Conservation (phyloP, 2,888 invertebrate species). For the Cerceris ruficornis region DNA sequence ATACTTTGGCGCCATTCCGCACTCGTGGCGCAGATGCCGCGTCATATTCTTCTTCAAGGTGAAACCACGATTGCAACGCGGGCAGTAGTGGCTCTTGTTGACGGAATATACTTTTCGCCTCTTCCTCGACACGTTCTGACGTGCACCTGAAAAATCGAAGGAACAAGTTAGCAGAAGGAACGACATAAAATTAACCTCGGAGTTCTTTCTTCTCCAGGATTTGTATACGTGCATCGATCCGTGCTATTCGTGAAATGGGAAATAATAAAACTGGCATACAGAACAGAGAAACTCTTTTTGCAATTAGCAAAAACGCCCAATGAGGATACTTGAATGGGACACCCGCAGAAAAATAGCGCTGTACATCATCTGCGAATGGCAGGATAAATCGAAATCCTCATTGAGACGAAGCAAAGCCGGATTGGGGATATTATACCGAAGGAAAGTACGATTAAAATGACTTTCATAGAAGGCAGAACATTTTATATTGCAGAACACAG, state of each 20-base stretch:
- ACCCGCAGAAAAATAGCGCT: background rate
- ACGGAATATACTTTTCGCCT: conserved; percentile 60
- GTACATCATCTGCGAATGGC: background rate
- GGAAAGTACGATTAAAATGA: conserved; percentile 29
- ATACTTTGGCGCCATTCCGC: conserved; percentile 76
- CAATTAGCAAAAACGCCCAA: background rate
- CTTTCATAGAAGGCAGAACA: conserved; percentile 28
- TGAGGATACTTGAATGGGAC: background rate
- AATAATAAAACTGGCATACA: background rate
- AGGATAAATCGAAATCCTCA: background rate
- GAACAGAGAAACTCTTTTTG: background rate
- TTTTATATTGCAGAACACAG: conserved; percentile 33
- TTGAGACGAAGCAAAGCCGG: conserved; percentile 14
- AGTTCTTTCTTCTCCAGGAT: conserved; percentile 21
- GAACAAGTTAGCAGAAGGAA: conserved; percentile 39
- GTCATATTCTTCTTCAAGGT: conserved; percentile 74
- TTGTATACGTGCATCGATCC: conserved; percentile 37
- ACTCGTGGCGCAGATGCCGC: conserved; percentile 73
- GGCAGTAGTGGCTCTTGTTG: conserved; percentile 70
- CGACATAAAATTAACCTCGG: background rate
- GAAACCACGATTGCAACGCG: conserved; percentile 72
- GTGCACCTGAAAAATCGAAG: conserved; percentile 65
- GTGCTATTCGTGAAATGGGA: conserved; percentile 22
- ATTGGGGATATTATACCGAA: conserved; percentile 20
- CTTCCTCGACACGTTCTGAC: conserved; percentile 40